Conservation (phyloP, 2,113 vertebrate genomes). For the Apeltes quadracus region DNA sequence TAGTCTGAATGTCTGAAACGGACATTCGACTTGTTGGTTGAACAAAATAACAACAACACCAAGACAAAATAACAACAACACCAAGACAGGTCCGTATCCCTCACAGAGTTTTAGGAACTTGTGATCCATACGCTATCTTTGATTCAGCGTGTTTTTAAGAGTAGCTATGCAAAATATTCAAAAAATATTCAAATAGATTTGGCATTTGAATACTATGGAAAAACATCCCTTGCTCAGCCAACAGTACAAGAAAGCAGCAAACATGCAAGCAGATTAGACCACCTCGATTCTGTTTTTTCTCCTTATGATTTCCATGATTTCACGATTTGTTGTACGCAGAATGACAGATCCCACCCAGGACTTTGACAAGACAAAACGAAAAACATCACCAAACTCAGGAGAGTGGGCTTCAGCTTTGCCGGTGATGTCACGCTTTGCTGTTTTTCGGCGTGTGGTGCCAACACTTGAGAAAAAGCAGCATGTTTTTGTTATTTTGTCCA, state of each 20-base stretch:
- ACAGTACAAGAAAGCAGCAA: background rate
- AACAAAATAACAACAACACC: background rate
- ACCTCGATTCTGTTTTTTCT: background rate
- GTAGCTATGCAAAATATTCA: background rate
- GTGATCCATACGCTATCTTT: background rate
- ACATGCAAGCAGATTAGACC: background rate
- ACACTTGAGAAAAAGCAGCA: background rate
- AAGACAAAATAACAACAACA: no score
- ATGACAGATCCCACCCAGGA: background rate
- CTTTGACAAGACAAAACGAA: background rate
- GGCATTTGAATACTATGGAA: background rate
- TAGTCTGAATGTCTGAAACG: background rate
- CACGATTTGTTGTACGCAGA: no score
- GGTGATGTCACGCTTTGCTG: conserved; percentile 7
- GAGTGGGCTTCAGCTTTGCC: background rate
- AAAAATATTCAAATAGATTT: background rate
- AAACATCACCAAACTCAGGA: background rate
- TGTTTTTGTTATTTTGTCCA: background rate
- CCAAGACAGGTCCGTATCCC: background rate
- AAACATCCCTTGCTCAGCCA: background rate
- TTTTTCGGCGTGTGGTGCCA: background rate
- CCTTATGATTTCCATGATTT: background rate
- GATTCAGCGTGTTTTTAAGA: background rate
- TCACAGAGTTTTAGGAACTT: background rate
- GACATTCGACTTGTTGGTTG: no score